A percentile compares a stretch with the other conserved stretches of the same genome.
phyloP scores from a whole-genome alignment of 2,888 invertebrate genomes.

The Aradus depressus region DNA sequence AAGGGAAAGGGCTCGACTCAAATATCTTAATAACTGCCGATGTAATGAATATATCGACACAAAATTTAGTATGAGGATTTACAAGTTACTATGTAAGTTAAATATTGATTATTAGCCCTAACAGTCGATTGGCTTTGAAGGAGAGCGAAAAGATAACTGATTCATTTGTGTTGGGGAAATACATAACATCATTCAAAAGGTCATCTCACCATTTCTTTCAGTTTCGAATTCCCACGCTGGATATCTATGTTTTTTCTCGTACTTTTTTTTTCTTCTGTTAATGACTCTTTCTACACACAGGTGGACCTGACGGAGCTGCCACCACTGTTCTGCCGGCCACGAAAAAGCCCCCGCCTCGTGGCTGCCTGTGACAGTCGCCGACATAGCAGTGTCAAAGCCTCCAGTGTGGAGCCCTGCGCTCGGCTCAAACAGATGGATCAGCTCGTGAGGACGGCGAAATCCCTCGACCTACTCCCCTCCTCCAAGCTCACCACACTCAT shows the following conservation, averaged over 20 bases:
- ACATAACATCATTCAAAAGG: not conserved
- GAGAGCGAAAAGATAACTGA: no score
- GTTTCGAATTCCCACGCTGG: no score
- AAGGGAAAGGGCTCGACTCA: no score
- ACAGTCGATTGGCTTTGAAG: no score
- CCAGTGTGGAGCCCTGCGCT: conserved; percentile 13
- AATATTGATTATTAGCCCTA: no score
- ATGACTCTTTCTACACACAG: conserved; percentile 26
- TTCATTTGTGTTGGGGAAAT: no score
- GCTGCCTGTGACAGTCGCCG: conserved; percentile 48
- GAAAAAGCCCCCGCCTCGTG: conserved; percentile 65
- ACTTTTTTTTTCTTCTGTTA: not conserved
- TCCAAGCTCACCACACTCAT: conserved; percentile 26
- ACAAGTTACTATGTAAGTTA: no score
- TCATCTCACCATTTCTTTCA: not conserved
- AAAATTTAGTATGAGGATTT: no score
- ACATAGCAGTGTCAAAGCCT: conserved; percentile 43
- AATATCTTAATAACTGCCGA: no score
- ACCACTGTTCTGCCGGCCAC: conserved; percentile 71
- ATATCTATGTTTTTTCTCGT: not conserved
- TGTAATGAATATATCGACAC: no score
- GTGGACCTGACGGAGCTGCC: conserved; percentile 58
- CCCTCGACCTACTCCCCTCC: conserved; percentile 51
- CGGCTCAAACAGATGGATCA: conserved; percentile 24
- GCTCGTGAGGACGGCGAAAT: conserved; percentile 40